Evolutionary conservation across 2,113 vertebrate genomes (phyloP).

Genomic region (Melanerpes aurifrons): DNA sequence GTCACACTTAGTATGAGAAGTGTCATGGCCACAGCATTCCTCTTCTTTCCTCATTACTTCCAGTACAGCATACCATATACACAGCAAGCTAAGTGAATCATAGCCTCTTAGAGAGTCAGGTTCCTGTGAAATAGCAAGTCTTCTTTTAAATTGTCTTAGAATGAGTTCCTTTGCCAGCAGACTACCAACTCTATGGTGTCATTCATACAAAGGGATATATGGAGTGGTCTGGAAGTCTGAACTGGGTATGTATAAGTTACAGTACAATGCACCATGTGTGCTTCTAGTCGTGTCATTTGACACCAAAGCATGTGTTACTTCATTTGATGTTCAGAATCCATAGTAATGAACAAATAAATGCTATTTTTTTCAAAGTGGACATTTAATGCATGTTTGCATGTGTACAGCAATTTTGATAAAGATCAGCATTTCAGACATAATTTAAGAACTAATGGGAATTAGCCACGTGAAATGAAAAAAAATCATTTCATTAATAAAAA

Average conservation of each 20-base stretch:
- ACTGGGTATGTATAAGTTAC: neutral
- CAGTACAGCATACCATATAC: neutral
- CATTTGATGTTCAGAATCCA: neutral
- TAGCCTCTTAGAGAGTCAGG: neutral
- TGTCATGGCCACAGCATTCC: neutral
- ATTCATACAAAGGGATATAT: neutral
- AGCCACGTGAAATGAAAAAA: neutral
- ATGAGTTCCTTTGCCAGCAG: neutral
- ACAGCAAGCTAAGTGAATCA: neutral
- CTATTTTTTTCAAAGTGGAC: neutral
- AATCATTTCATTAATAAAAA: neutral
- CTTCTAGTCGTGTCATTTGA: neutral
- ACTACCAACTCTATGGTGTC: neutral
- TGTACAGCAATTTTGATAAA: neutral
- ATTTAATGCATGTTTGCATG: neutral
- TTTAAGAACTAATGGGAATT: neutral
- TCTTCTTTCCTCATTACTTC: slow-evolving; percentile 8
- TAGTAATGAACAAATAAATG: neutral
- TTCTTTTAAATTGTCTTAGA: neutral
- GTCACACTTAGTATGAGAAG: neutral
- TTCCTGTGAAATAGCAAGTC: neutral
- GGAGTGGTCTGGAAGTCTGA: neutral
- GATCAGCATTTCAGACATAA: neutral
- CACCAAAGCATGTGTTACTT: neutral
- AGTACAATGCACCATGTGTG: fast-evolving